Evolutionary conservation across 30 jellyfish, hydroid and myxozoan species (phyloP).

Genomic region (Cassiopea andromeda): DNA sequence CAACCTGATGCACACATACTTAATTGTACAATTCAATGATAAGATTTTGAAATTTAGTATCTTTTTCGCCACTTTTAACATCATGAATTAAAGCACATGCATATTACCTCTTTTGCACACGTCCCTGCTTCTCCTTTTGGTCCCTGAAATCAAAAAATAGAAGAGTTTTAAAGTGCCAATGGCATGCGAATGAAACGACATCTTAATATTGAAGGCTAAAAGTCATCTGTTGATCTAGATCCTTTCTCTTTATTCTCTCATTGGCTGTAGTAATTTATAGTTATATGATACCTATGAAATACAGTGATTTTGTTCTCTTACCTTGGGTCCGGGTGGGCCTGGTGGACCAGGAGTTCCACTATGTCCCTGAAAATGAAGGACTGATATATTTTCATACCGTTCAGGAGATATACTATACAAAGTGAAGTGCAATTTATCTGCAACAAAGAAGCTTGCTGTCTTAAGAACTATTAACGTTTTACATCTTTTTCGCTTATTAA

Average conservation of each 20-base stretch:
- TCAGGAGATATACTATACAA: no score
- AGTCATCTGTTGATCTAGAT: no score
- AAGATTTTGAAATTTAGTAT: no score
- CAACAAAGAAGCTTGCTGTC: no score
- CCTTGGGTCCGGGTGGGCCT: conserved; percentile 96
- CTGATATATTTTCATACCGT: no score
- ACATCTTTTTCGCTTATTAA: no score
- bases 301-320: neutral
- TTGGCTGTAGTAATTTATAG: neutral
- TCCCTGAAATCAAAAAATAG: conserved; percentile 51
- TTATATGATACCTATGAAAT: neutral
- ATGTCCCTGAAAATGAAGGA: conserved; percentile 81
- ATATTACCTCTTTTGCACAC: conserved; percentile 84
- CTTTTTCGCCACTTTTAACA: neutral
- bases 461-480: no score
- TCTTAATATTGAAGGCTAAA: no score
- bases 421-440: no score
- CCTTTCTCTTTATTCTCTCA: neutral
- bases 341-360: conserved; percentile 83
- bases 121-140: conserved; percentile 98
- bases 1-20: no score
- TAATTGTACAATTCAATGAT: no score
- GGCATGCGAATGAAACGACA: no score
- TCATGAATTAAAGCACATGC: neutral
- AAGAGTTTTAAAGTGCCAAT: neutral